Evolutionary conservation across 2,113 vertebrate species (phyloP), one percentile per base, ranked within the genome.

Genomic region (Rattus rattus): DNA sequence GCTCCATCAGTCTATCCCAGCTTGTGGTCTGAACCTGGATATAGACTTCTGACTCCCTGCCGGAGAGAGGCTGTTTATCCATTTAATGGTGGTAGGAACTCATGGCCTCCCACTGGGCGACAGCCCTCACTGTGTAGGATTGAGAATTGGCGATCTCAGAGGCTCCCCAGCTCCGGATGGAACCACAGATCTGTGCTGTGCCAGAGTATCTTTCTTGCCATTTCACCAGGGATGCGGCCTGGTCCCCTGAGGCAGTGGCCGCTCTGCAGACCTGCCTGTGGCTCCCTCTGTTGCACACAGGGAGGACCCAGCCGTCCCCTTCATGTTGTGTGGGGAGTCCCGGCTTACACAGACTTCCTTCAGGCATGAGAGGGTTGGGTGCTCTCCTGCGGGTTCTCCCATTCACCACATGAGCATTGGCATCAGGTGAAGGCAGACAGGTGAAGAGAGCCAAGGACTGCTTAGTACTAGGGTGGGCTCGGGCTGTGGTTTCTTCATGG

Each of bases 371-470:
- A 63, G 87, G 65, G 65, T 20, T 39, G 17, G 47, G 63, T 47
- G 81, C 81, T 85, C 59, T 28, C n/a, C 13, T 30, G 12, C 56
- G 59, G 81, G 3, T 19, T 47, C 59, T 43, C 56, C n/a, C 28
- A 33, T 67, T 86, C 61, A 33, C 16, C 36, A 1, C 3, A 0
- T 7, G 69, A 86, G 36, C 4, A 12, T 61, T 87, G 49, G 80
- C 2, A 11, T 11, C 5, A 33, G 5, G 73, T 61, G n/a, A 13
- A 43, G 36, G 69, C 19, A 16, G 43, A 47, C 9, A 10, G n/a
- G 54, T 43, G 39, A 91, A 59, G 52, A 92, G 88, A 36, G 63
- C 36, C 13, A 77, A 94, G 83, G 95, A 92, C 94, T 49, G 2
- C 92, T 85, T 28, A 65, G 65, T 73, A 19, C 56, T 20, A 12